Evolutionary conservation across 2,113 vertebrate genomes (phyloP), one percentile per base, ranked within the genome.

Genomic region (Syngnathoides biaculeatus): DNA sequence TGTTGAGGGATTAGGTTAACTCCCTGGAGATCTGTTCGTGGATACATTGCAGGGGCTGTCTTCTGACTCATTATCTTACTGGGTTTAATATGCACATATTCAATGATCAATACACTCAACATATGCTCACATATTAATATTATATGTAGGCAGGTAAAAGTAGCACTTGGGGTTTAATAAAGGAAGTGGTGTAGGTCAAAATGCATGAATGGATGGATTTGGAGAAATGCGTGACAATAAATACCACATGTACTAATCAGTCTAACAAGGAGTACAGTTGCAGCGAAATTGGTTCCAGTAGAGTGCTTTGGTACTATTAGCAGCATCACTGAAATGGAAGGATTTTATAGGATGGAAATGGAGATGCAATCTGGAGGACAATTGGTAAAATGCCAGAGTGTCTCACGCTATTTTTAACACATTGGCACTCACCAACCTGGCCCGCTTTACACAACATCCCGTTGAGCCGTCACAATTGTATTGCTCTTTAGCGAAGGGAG

Each of bases 1-100:
- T 90, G 89, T 89, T 88, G 79, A 79, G 79, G 89, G 90, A 91
- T 91, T 90, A 91, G 75, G 83, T 77, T 89, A 88, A 89, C 88
- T 90, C 80, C 68, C 84, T 42, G 43, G 86, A 85, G 85, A 91
- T 91, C 85, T 88, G 86, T 87, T 87, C 88, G 84, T 75, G 80
- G 81, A 81, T 90, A 83, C 87, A 20, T 85, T 84, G 72, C 73
- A 58, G 73, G 75, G 80, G 73, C 81, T 86, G 79, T 83, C 84
- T 84, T 82, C 75, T 83, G 81, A 88, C 83, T 85, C 85, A 88
- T 88, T 84, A 87, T 73, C 78, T 84, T 81, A 79, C 73, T 66
- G 69, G 78, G 78, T 86, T 72, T 81, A 79, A 69, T 83, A 74
- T 63, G 42, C 71, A 74, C 67, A 30, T 65, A 48, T 58, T 75